These are phyloP conservation scores for Gadus chalcogrammus DNA, from an alignment of 2,113 vertebrate species.

Conservation along the genomic window DNA sequence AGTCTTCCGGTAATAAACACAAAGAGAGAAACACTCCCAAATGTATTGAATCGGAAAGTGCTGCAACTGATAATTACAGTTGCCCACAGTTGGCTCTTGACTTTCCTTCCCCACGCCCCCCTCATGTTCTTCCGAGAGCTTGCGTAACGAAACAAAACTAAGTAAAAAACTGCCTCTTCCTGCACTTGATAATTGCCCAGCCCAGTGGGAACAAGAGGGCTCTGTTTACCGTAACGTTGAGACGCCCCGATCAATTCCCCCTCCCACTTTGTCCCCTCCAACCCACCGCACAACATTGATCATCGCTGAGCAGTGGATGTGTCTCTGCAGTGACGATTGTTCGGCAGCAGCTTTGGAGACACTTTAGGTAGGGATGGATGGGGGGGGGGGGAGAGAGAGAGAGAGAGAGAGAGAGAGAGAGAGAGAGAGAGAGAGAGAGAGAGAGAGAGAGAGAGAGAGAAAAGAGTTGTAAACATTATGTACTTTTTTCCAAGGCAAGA, in stretches of 20 bases:
- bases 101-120: background rate
- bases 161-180: conserved; percentile 50
- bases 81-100: conserved; percentile 31
- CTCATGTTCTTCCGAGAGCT: conserved; percentile 31
- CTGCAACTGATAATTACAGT: conserved; percentile 30
- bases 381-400: background rate
- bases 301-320: conserved; percentile 59
- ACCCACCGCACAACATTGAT: conserved; percentile 41
- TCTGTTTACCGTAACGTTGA: conserved; percentile 63
- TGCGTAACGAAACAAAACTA: conserved; percentile 30
- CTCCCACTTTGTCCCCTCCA: conserved; percentile 34
- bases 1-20: background rate
- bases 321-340: conserved; percentile 54
- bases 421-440: background rate
- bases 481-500: no score
- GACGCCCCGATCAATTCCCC: conserved; percentile 64
- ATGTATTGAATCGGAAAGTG: background rate
- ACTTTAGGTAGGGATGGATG: conserved; percentile 51
- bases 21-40: conserved; percentile 20
- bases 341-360: conserved; percentile 17
- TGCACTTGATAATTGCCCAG: conserved; percentile 67
- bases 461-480: no score
- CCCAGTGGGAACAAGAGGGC: conserved; percentile 54
- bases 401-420: background rate
- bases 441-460: background rate